Evolutionary conservation across 2,888 invertebrate genomes (phyloP), one percentile per base, ranked within the genome.

Genomic region (Panorpa germanica): DNA sequence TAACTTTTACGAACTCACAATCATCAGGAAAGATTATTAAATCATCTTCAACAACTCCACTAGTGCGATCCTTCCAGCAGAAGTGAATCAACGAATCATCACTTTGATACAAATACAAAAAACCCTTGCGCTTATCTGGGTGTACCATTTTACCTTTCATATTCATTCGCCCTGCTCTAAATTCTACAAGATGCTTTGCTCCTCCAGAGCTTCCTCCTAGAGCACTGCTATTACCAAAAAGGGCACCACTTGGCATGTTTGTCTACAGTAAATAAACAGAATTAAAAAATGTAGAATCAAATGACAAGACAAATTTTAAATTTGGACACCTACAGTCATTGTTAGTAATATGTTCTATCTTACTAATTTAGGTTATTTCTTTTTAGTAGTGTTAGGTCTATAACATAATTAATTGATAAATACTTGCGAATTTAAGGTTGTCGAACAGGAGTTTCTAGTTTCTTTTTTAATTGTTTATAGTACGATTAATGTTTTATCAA

Each of bases 51-150:
- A 90, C 78, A 40, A 77, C 73, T 30, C 91, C 90, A 25, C 78
- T 72, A 25, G 80, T 76, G 27, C 98, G 73, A 57, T 99, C 96
- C 58, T 96, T 96, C 98, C 98, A 98, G 54, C 96, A 96, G 50
- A 98, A 95, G 57, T 98, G 98, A 81, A 96, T 93, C 33, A 98
- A 56, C 1, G 88, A 85, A 55, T 98, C 98, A 42, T 95, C 93
- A 30, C 90, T 83, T 53, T 96, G 96, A 49, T 90, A 85, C 32
- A 98, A 73, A 50, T 91, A 98, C 9, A 96, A 64, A 16, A 83
- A 60, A 4, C 98, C 98, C 59, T 96, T 96, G 44, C 93, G 72
- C 41, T 82, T 83, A 50, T 95, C 93, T 3, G 95, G 85, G 51
- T 78, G 73, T 4, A 91, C 88, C 78, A 85, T 88, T 45, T 82